Base-by-base conservation (phyloP, 2,797 vertebrate genomes). In the Lates japonicus region DNA sequence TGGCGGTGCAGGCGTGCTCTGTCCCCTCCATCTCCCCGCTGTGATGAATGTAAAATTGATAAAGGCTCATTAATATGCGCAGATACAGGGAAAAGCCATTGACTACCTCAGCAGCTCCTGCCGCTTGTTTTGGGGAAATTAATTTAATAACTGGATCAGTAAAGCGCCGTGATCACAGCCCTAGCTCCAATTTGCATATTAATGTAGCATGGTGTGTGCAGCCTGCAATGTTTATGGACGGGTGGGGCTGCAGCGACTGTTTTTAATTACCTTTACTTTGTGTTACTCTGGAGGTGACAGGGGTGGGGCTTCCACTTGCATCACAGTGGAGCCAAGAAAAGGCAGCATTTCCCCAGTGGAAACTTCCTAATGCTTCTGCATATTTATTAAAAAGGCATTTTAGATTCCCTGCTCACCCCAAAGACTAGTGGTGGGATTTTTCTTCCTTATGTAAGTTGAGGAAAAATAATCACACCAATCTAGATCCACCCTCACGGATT, bases 21-120 rank as follows among this genome's bases (percentile, higher is more conserved):
- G 12, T 58, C 42, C 72, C 52, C 70, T 78, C 77, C 67, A n/a
- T 71, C 78, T 63, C 67, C 71, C 74, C 14, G n/a, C 87, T 72
- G 86, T 89, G 90, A 94, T 94, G 90, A 95, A 95, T 95, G 90
- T 87, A 87, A 94, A 95, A 94, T 91, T 95, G 94, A 95, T 95
- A 92, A 89, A 91, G 62, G 69, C 83, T 93, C 91, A 94, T 96
- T 95, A 93, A 92, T 92, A 96, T 95, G 92, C 82, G 3, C 64
- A 76, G 85, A 90, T 78, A 83, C 80, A 81, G 68, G 75, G 59
- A 69, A 84, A 88, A 86, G 65, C 82, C 83, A 88, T 76, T 83
- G 90, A 93, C 94, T 92, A 93, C 89, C 90, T 93, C 89, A 94
- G 93, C 94, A 92, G 87, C 87, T 88, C 87, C 86, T 76, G 90